Evolutionary conservation across 2,113 vertebrate species (phyloP), one percentile per base, ranked within the genome.

Genomic region (Strigops habroptila): DNA sequence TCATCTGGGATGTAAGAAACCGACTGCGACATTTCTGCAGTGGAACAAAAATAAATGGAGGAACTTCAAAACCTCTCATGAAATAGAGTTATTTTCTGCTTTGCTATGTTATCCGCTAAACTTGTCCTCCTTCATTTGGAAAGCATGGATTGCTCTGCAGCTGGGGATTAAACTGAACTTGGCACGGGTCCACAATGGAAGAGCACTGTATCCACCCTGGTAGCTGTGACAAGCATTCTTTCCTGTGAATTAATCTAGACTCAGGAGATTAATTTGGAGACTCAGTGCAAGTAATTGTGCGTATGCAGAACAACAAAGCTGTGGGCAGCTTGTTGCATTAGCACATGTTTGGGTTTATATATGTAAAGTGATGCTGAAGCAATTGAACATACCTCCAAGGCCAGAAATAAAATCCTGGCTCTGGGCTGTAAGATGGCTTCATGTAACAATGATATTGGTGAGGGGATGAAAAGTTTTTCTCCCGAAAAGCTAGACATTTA

Each of bases 61-160:
- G 33, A 94, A 90, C 82, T 91, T 90, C 75, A 62, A 65, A 79
- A 68, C 35, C n/a, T 55, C 46, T 48, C 75, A 33, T 31, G 85
- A 80, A 95, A 82, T 41, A 49, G 59, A 87, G 74, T 73, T 85
- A n/a, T 95, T 87, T 95, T 88, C 81, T 94, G 84, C 74, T 90
- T 89, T 76, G 89, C 44, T 46, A 19, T 90, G 75, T 28, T 92
- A 65, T 6, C 49, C 0, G 0, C 52, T 73, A 62, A 90, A 55
- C 62, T 91, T 73, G 39, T 69, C 77, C 69, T 81, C 35, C 68
- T 94, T 70, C 51, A 43, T 95, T 96, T 91, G 88, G 82, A 27
- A 91, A 75, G 79, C 67, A 41, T 51, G 82, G 79, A 9, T 74
- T 90, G 41, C 60, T 90, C 73, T 90, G 79, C 43, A 90, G 79